Evolutionary conservation across 2,888 invertebrate species (phyloP), one percentile per base, ranked within the genome.

Genomic region (Rhaphigaster nebulosa): DNA sequence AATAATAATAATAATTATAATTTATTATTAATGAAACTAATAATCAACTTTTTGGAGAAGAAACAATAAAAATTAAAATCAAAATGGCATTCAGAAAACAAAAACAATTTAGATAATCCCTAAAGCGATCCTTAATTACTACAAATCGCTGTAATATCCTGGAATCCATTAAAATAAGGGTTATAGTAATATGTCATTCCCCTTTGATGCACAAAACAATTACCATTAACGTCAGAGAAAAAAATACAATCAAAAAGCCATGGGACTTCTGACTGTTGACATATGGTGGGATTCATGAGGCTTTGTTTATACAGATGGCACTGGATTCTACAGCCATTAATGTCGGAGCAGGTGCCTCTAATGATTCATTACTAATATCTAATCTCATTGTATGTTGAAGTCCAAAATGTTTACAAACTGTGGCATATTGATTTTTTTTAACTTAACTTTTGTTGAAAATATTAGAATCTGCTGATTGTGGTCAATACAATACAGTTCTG

Each of bases 291-390:
- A 65, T 65, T 65, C 29, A 65, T 29, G 12, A 65, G 65, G 65
- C 65, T 29, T 65, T 65, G 65, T 65, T 65, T 65, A 65, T 65
- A 65, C 65, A 65, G 65, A 65, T 65, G 65, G n/a, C 65, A 65
- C 29, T 65, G 65, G 18, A 65, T 18, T 29, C 65, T 29, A 65
- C 23, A 18, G 65, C 65, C 65, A 65, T 18, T 65, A 29, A 29
- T 29, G 65, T 65, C n/a, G 60, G n/a, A 65, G 29, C 13, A 65
- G 65, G 65, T 65, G 65, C 65, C 18, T 29, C 29, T 65, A 29
- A 65, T 65, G 29, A 65, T 65, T 65, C 65, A 65, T 65, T 65
- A 29, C 65, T 65, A 60, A n/a, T n/a, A 65, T 65, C 29, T 65
- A 18, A 18, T 65, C 29, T 29, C 15, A n/a, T n/a, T n/a, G n/a